Evolutionary conservation across 2,113 vertebrate genomes (phyloP).

Genomic region (Daboia siamensis): DNA sequence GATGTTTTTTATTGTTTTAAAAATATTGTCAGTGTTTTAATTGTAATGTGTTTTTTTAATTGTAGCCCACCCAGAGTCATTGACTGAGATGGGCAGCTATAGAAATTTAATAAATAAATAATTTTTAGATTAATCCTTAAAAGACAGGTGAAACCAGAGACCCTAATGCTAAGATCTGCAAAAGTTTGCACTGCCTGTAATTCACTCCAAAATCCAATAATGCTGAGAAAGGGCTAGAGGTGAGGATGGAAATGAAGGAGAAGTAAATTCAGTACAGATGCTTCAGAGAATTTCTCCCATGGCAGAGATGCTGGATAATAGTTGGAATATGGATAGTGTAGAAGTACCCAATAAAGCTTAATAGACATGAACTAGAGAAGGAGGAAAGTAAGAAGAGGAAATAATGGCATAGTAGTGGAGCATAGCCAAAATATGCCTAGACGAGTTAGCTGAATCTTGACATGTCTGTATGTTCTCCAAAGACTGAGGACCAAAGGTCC

Average conservation of each 20-base stretch:
- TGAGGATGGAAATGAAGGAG: slow-evolving; percentile 53
- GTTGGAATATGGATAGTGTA: slow-evolving; percentile 34
- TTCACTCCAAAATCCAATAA: slow-evolving; percentile 31
- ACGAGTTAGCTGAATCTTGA: neutral
- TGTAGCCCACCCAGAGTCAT: no score
- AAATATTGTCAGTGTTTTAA: no score
- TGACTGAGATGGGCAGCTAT: no score
- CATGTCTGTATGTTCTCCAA: slow-evolving; percentile 35
- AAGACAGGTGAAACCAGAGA: neutral
- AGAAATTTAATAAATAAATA: no score
- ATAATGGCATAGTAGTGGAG: slow-evolving; percentile 4
- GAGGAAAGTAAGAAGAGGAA: slow-evolving; percentile 9
- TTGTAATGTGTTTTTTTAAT: no score
- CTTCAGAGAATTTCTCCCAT: slow-evolving; percentile 48
- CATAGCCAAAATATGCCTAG: slow-evolving; percentile 13
- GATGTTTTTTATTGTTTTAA: no score
- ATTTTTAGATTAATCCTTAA: slow-evolving; percentile 25
- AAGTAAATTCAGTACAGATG: slow-evolving; percentile 62
- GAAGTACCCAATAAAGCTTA: slow-evolving; percentile 45
- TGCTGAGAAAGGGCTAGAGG: slow-evolving; percentile 39
- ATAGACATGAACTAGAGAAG: neutral
- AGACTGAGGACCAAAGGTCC: fast-evolving
- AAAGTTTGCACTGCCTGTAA: neutral
- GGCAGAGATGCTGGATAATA: slow-evolving; percentile 56
- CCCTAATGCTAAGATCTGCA: neutral